These are phyloP conservation scores for Pangasius krempfi DNA, from an alignment of 2,797 vertebrate genomes.

Conservation along the genomic window DNA sequence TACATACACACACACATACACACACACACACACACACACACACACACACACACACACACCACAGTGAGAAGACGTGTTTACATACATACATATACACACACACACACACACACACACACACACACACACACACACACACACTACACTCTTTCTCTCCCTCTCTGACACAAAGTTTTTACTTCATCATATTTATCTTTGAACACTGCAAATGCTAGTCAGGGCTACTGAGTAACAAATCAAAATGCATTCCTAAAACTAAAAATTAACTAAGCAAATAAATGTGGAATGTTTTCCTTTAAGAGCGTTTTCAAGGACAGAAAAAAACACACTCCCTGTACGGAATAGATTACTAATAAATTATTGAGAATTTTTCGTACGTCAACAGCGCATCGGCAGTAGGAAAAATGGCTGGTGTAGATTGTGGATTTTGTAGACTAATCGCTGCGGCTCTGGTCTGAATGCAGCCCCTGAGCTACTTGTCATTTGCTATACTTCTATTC, in stretches of 20 bases:
- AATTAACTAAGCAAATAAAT: not conserved
- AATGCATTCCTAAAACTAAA: not conserved
- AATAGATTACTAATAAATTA: not conserved
- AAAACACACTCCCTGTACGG: not conserved
- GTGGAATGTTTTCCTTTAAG: not conserved
- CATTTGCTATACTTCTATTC: slow-evolving; percentile 4
- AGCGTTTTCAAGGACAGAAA: not conserved
- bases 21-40: too few relatives aligned
- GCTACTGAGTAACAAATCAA: not conserved
- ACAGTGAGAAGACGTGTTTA: too few relatives aligned
- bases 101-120: too few relatives aligned
- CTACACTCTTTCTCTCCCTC: not conserved
- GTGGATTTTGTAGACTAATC: not conserved
- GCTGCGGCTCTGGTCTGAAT: not conserved
- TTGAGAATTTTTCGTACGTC: not conserved
- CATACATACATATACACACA: too few relatives aligned
- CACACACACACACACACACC: too few relatives aligned
- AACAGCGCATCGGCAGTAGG: not conserved
- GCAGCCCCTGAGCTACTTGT: slow-evolving; percentile 10
- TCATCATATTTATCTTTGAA: not conserved
- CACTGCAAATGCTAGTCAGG: not conserved
- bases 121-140: too few relatives aligned
- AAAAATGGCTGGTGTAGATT: not conserved
- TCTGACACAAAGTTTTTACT: not conserved
- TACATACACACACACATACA: not conserved